Percentiles rank a stretch among this genome's conserved stretches.
phyloP scores from a whole-genome alignment of 64 coral and sea anemone genomes.

The Montipora sp. region DNA sequence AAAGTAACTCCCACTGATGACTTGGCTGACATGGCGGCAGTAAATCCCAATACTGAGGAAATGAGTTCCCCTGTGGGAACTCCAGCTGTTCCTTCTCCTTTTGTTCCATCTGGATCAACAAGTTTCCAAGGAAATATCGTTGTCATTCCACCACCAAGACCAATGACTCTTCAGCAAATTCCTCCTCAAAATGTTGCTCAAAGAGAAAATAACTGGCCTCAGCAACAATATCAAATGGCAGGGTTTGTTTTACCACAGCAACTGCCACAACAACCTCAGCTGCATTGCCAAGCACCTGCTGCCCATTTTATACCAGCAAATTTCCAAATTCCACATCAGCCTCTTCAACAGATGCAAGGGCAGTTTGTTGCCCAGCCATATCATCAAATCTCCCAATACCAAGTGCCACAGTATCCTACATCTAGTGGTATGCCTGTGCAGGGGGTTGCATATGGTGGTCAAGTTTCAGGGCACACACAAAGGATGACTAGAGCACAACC shows the following conservation, averaged over 20 bases:
- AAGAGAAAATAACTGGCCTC: constrained; percentile 41
- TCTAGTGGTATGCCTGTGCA: constrained; percentile 6
- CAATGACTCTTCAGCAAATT: constrained; percentile 15
- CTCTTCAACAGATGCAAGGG: not conserved
- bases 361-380: constrained; percentile 56
- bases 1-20: constrained; percentile 28
- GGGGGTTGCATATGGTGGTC: constrained; percentile 31
- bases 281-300: constrained; percentile 62
- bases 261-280: constrained; percentile 30
- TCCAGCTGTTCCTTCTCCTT: not conserved
- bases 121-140: constrained; percentile 17
- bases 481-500: not conserved
- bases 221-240: constrained; percentile 63
- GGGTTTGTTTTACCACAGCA: constrained; percentile 17
- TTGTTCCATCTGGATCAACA: not conserved
- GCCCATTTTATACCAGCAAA: constrained; percentile 50
- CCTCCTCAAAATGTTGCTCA: constrained; percentile 3
- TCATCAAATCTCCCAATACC: constrained; percentile 50
- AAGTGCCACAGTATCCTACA: constrained; percentile 20
- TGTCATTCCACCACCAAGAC: constrained; percentile 18
- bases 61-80: constrained; percentile 43
- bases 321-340: constrained; percentile 29
- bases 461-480: constrained; percentile 5
- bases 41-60: constrained; percentile 57
- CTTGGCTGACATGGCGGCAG: constrained; percentile 43